These are phyloP conservation scores for Catharus minimus DNA, from an alignment of 2,113 vertebrate species.

Conservation along the genomic window DNA sequence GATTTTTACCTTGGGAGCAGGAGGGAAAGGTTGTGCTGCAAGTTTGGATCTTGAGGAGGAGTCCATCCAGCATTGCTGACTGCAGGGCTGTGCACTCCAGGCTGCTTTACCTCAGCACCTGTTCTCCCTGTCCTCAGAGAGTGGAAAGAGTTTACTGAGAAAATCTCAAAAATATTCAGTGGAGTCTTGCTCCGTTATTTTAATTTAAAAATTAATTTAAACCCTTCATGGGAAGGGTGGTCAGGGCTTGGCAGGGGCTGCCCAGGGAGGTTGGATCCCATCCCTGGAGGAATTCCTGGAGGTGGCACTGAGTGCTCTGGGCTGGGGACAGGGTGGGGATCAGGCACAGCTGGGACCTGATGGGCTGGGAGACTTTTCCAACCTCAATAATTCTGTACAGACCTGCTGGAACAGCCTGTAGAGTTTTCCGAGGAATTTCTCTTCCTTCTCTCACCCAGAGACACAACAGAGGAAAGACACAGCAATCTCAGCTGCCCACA, in stretches of 20 bases:
- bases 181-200: neutral
- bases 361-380: neutral
- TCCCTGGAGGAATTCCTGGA: neutral
- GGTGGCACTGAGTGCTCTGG: neutral
- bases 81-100: neutral
- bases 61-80: neutral
- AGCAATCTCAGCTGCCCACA: neutral
- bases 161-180: neutral
- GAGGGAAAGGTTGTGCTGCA: neutral
- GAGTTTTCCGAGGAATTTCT: neutral
- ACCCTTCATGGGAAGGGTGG: accelerated
- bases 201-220: neutral
- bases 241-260: neutral
- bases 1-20: neutral
- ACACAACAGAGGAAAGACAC: neutral
- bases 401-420: neutral
- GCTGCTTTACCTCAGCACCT: neutral
- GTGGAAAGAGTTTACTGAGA: neutral
- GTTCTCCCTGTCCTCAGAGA: neutral
- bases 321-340: neutral
- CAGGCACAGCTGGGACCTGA: accelerated
- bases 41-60: neutral
- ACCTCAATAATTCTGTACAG: accelerated
- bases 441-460: neutral
- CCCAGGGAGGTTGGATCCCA: neutral